Evolutionary conservation across 2,113 vertebrate species (phyloP), one percentile per base, ranked within the genome.

Genomic region (Alouatta palliata): DNA sequence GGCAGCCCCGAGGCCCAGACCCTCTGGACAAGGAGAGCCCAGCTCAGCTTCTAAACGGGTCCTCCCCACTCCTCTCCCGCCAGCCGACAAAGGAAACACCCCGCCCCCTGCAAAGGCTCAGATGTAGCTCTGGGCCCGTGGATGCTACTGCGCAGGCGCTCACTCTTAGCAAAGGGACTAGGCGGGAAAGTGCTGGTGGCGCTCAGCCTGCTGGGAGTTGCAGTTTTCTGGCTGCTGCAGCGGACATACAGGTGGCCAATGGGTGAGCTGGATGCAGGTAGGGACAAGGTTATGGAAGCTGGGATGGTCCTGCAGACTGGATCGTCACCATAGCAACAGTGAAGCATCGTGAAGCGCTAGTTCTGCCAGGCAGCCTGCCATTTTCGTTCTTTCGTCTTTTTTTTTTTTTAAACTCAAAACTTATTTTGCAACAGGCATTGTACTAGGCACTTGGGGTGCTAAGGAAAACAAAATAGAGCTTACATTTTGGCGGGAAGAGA

Each of bases 51-150:
- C 40, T 43, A n/a, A 30, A 37, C 49, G 3, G 0, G 1, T 12
- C 1, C 21, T 19, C 5, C 2, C 0, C 6, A 8, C 58, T 25
- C 10, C 35, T 82, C 20, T 16, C 6, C 17, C n/a, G 23, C 2
- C 8, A 27, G 7, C 3, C 0, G 1, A 23, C 17, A 0, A 14
- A 27, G n/a, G 1, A 14, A 27, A 43, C 1, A 0, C 35, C 25
- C 23, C 0, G 1, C 25, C 10, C 6, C 4, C 6, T 2, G 49
- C 52, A 77, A 52, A 47, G 1, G 10, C 71, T 52, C 45, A 1
- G 40, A 43, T 1, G 11, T 2, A 54, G 7, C 6, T 9, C 17
- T 2, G 2, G 4, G 16, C 0, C 82, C 3, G 58, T 2, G 3
- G 5, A 30, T 45, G 35, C 19, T n/a, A 68, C 82, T 23, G 52